phyloP scores from a whole-genome alignment of 2,113 vertebrate genomes.

The Dicaeum eximium region DNA sequence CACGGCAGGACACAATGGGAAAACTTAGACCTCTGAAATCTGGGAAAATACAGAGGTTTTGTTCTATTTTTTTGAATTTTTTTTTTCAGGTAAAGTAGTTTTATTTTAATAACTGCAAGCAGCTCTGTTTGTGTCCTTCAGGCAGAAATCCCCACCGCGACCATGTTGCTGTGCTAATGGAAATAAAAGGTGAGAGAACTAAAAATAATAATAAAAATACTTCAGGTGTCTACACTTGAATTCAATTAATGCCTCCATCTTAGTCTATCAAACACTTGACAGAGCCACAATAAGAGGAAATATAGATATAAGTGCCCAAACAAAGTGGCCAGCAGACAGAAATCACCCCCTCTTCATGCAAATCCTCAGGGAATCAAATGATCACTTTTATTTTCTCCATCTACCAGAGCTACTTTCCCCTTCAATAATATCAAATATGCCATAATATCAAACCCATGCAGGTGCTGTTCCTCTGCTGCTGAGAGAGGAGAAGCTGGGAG shows the following conservation, averaged over 20 bases:
- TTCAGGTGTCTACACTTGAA: conserved; percentile 59
- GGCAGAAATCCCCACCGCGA: conserved; percentile 35
- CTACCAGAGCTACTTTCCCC: neutral
- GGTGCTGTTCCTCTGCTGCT: neutral
- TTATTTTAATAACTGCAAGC: neutral
- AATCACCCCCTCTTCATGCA: neutral
- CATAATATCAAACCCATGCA: neutral
- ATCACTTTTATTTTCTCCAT: neutral
- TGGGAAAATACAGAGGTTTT: neutral
- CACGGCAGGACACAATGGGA: neutral
- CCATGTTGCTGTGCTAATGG: conserved; percentile 28
- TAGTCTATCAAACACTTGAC: conserved; percentile 60
- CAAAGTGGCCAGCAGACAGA: conserved; percentile 25
- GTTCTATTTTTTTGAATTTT: neutral
- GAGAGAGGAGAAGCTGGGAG: neutral
- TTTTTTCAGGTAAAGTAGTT: neutral
- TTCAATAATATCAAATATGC: neutral
- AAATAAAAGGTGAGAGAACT: conserved; percentile 61
- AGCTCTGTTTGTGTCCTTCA: conserved; percentile 27
- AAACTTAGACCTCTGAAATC: neutral
- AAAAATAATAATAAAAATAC: conserved; percentile 66
- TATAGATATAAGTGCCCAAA: conserved; percentile 43
- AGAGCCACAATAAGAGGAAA: conserved; percentile 23
- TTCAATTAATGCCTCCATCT: conserved; percentile 60
- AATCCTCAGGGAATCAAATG: neutral